These are phyloP conservation scores for Venusia cambrica DNA, from an alignment of 2,888 invertebrate genomes.

Conservation along the genomic window DNA sequence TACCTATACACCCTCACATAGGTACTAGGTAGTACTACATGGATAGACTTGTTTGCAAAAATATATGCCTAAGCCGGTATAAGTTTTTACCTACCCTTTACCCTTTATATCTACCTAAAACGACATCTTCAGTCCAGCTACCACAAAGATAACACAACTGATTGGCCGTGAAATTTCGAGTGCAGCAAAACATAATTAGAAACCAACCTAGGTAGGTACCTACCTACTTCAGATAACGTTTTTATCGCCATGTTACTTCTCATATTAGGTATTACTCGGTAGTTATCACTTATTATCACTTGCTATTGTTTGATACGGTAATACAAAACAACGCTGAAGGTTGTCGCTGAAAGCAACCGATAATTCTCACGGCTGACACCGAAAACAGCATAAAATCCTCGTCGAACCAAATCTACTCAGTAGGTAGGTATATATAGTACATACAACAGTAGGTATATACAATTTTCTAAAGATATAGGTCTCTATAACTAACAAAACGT, in stretches of 20 bases:
- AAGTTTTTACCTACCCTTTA: too few species aligned
- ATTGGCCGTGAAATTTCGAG: slow-evolving; percentile 49
- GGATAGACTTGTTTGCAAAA: too few species aligned
- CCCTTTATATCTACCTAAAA: too few species aligned
- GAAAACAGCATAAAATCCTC: background rate
- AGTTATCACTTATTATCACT: slow-evolving; percentile 29
- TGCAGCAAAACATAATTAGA: slow-evolving; percentile 28
- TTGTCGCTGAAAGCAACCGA: slow-evolving; percentile 15
- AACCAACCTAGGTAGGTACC: background rate
- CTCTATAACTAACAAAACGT: too few species aligned
- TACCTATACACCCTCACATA: too few species aligned
- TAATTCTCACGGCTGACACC: slow-evolving; percentile 11
- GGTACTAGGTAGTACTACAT: too few species aligned
- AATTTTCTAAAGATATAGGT: too few species aligned
- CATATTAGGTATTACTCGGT: slow-evolving; percentile 19
- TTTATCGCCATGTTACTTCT: slow-evolving; percentile 48
- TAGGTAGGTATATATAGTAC: too few species aligned
- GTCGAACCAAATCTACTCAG: too few species aligned
- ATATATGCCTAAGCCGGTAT: too few species aligned
- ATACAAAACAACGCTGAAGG: slow-evolving; percentile 21
- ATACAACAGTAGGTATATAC: too few species aligned
- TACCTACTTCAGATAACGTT: slow-evolving; percentile 46
- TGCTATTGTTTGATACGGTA: slow-evolving; percentile 33
- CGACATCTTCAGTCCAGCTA: slow-evolving; percentile 34
- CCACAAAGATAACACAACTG: slow-evolving; percentile 52